Evolutionary conservation across 1,140 invertebrate genomes (phyloP), one percentile per base, ranked within the genome.

Genomic region (Drosophila ambigua): DNA sequence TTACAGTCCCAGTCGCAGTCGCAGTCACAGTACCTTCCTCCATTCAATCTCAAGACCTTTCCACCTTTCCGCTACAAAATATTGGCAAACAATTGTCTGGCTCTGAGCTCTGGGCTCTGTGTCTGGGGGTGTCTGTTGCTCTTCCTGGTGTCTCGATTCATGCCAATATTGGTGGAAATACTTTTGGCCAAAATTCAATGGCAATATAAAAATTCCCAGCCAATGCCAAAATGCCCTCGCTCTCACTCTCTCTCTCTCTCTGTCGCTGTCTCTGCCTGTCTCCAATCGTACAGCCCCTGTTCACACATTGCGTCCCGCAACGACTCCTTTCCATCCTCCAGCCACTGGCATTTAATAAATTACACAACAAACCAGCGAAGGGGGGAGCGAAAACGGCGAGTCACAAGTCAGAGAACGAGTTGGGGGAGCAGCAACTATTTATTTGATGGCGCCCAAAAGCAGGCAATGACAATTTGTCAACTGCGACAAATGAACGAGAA

Each of bases 161-260:
- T 52, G 62, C 52, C 72, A 80, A 72, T 81, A 81, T 81, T 77
- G 77, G 65, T 71, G 64, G 44, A 79, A 67, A 62, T 76, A 75
- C 64, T 66, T 77, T 48, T 67, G 61, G 60, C 57, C 66, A 55
- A 80, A 67, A 62, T 66, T 66, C 58, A 63, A 80, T 72, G 77
- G 64, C 81, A 87, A 87, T 87, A 87, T 85, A 85, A 77, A 85
- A 85, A 85, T 84, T 84, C 81, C 67, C 67, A 68, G 77, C 66
- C 81, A 73, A 64, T 64, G 80, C 69, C 54, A 75, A 45, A 72
- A 72, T 67, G 67, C 52, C 43, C 53, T 48, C 13, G 9, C 23
- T 26, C 41, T 41, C 28, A n/a, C n/a, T 28, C 26, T 6, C 5
- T 28, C 26, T 28, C 7, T 5, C 26, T 7, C 26, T 6, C 26